phyloP scores from a whole-genome alignment of 2,113 vertebrate genomes.

The Ranitomeya variabilis region DNA sequence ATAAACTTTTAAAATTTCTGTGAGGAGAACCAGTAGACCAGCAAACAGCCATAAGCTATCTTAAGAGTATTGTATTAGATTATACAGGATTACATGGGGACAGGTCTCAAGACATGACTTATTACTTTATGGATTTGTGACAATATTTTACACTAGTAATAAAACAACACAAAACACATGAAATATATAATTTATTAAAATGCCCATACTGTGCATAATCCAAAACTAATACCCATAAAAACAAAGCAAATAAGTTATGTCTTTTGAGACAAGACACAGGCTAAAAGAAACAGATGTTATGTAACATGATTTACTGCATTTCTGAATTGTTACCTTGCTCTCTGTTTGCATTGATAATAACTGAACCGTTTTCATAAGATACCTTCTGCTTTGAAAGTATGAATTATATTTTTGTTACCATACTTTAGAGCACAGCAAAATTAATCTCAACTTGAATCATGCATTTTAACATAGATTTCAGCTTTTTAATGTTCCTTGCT shows the following conservation, averaged over 20 bases:
- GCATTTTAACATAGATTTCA: conserved; percentile 25
- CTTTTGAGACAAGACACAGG: neutral
- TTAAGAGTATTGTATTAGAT: too few species aligned
- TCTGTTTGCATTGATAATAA: conserved; percentile 55
- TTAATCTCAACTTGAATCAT: conserved; percentile 38
- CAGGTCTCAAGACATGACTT: too few species aligned
- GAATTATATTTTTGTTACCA: conserved; percentile 45
- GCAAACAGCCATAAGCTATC: too few species aligned
- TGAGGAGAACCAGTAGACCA: too few species aligned
- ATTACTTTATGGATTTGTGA: too few species aligned
- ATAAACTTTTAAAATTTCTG: too few species aligned
- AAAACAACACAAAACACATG: neutral
- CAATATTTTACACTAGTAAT: neutral
- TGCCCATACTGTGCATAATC: neutral
- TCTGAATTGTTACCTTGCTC: conserved; percentile 30
- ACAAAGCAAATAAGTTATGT: conserved; percentile 6
- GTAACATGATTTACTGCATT: conserved; percentile 48
- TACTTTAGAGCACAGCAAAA: conserved; percentile 48
- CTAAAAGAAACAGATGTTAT: conserved; percentile 48
- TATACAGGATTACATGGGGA: too few species aligned
- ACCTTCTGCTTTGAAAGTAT: conserved; percentile 52
- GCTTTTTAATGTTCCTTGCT: neutral
- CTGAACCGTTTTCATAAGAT: conserved; percentile 48
- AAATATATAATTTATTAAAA: neutral
- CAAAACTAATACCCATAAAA: neutral